Conservation (phyloP, 2,113 vertebrate genomes). For the Phrynosoma platyrhinos region DNA sequence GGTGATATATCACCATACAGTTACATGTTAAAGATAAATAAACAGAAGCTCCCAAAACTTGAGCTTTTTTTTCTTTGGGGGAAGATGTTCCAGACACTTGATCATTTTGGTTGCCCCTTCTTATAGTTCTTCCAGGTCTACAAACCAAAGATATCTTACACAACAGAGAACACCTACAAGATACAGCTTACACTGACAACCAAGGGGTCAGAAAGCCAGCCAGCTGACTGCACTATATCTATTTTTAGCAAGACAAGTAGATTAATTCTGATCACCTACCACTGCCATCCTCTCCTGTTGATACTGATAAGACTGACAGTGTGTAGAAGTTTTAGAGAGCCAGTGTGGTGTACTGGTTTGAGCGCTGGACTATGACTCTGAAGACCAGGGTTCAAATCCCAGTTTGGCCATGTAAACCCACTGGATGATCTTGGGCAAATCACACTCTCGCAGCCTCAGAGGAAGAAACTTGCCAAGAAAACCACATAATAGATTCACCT, state of each 20-base stretch:
- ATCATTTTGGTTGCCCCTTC: background rate
- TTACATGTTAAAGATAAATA: background rate
- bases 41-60: background rate
- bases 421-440: background rate
- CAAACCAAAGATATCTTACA: background rate
- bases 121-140: background rate
- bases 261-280: background rate
- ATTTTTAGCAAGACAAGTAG: slow-evolving; percentile 8
- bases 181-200: background rate
- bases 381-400: too few relatives aligned
- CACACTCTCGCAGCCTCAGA: background rate
- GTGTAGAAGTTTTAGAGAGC: background rate
- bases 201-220: background rate
- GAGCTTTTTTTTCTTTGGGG: background rate
- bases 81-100: background rate
- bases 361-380: too few relatives aligned
- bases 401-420: too few relatives aligned
- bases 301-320: background rate
- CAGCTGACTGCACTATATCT: background rate
- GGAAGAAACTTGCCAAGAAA: too few relatives aligned
- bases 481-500: too few relatives aligned
- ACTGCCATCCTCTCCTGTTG: background rate
- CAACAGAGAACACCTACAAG: background rate
- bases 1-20: too few relatives aligned
- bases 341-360: too few relatives aligned